Evolutionary conservation across 2,888 invertebrate species (phyloP), one percentile per base, ranked within the genome.

Genomic region (Buathra laborator): DNA sequence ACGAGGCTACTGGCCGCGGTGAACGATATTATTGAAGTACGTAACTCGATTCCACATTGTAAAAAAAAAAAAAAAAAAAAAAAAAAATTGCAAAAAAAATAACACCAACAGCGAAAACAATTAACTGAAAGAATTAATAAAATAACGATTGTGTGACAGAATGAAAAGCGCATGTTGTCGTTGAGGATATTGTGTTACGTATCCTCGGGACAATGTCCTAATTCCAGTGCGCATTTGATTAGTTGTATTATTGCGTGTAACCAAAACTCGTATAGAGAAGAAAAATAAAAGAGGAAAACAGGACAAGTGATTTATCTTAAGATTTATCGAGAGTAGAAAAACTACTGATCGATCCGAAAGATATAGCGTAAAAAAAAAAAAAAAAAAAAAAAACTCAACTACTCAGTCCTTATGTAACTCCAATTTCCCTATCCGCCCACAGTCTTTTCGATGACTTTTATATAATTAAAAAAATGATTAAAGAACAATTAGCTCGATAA

Each of bases 171-270:
- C 77, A 68, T 67, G 9, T 77, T 67, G 67, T 56, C 44, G 67
- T 64, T 24, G 56, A 44, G 76, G 67, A 44, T 67, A 56, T 56
- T n/a, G 43, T 12, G 43, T 12, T 12, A 37, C 12, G 56, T 59
- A 44, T 67, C 67, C 77, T 44, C 10, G 56, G 56, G 67, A 67
- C 56, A 77, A 53, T 37, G 56, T 77, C 77, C 67, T 77, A 77
- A 77, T 77, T 77, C 77, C 77, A 77, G 44, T 67, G 77, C 56
- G 74, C 53, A 74, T 80, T 74, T 16, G 19, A 44, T 67, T 37
- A 77, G 53, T 67, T 68, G 24, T 77, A 67, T 59, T 56, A 59
- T 68, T 67, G 77, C 56, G 44, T 77, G 77, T 32, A 77, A 67
- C 68, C 70, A 62, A 74, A 56, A 66, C 37, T 53, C 66, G 43